These are phyloP conservation scores for Odontocolon sp. DNA, from an alignment of 2,888 invertebrate genomes.

Conservation along the genomic window DNA sequence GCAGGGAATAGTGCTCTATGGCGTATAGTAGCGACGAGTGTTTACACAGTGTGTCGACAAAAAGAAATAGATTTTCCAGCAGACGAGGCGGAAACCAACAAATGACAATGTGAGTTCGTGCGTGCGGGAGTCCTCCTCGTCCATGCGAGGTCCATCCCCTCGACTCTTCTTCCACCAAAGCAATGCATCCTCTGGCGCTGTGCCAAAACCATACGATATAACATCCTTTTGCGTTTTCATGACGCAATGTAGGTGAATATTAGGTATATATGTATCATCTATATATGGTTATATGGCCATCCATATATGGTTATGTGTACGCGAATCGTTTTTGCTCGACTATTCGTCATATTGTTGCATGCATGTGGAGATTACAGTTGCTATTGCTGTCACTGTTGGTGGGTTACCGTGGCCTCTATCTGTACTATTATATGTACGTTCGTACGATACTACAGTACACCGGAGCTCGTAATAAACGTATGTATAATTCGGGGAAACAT, in stretches of 20 bases:
- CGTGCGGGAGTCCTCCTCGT: slow-evolving; percentile 61
- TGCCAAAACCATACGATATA: slow-evolving; percentile 74
- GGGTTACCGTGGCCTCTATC: slow-evolving; percentile 17
- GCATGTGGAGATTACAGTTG: slow-evolving; percentile 53
- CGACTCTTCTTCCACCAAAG: not conserved
- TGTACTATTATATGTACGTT: not conserved
- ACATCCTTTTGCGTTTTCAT: slow-evolving; percentile 66
- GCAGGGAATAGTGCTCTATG: slow-evolving; percentile 55
- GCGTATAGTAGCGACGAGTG: slow-evolving; percentile 41
- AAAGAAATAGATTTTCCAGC: slow-evolving; percentile 78
- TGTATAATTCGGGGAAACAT: slow-evolving; percentile 48
- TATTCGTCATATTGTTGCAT: slow-evolving; percentile 54
- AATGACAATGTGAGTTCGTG: slow-evolving; percentile 74
- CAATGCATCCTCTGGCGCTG: slow-evolving; percentile 63
- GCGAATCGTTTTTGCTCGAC: slow-evolving; percentile 39
- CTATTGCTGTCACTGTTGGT: slow-evolving; percentile 1
- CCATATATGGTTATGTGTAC: slow-evolving; percentile 6
- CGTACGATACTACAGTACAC: not conserved
- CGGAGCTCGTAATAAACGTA: slow-evolving; percentile 55
- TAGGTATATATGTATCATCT: slow-evolving; percentile 3
- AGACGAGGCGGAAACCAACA: slow-evolving; percentile 77
- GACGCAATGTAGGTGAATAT: slow-evolving; percentile 52
- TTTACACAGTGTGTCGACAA: slow-evolving; percentile 60
- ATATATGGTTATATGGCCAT: slow-evolving; percentile 11
- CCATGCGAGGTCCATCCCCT: not conserved